These are phyloP conservation scores for Hafferia zeledoni DNA, from an alignment of 2,797 vertebrate genomes.

Conservation along the genomic window DNA sequence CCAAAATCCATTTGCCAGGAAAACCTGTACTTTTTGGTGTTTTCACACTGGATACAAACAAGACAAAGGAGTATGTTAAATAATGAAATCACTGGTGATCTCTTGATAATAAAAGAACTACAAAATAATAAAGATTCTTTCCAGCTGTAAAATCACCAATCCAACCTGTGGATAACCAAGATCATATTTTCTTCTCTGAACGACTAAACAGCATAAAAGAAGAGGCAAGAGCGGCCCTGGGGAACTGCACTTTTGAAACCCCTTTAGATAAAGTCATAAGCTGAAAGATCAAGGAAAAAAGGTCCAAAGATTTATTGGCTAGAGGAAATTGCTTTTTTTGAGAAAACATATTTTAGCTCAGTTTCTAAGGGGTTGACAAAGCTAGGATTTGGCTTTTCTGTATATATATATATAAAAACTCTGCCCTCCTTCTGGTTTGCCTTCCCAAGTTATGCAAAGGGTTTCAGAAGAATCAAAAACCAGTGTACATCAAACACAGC, in stretches of 20 bases:
- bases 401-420: not conserved
- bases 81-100: not conserved
- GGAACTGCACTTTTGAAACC: not conserved
- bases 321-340: conserved; percentile 7
- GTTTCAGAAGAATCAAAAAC: not conserved
- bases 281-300: not conserved
- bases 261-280: not conserved
- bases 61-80: not conserved
- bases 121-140: not conserved
- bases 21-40: not conserved
- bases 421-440: not conserved
- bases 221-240: not conserved
- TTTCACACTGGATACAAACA: not conserved
- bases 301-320: conserved; percentile 1
- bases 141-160: not conserved
- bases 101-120: not conserved
- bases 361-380: conserved; percentile 31
- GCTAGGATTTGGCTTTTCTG: not conserved
- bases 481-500: not conserved
- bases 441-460: not conserved
- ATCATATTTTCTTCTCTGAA: not conserved
- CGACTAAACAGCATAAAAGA: not conserved
- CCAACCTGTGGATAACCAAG: not conserved
- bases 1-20: not conserved
- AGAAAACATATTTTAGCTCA: conserved; percentile 20